A percentile compares a stretch with the other conserved stretches of the same genome.
Evolutionary conservation across 2,888 invertebrate genomes (phyloP).

Genomic region (Ptilodon capucinus): DNA sequence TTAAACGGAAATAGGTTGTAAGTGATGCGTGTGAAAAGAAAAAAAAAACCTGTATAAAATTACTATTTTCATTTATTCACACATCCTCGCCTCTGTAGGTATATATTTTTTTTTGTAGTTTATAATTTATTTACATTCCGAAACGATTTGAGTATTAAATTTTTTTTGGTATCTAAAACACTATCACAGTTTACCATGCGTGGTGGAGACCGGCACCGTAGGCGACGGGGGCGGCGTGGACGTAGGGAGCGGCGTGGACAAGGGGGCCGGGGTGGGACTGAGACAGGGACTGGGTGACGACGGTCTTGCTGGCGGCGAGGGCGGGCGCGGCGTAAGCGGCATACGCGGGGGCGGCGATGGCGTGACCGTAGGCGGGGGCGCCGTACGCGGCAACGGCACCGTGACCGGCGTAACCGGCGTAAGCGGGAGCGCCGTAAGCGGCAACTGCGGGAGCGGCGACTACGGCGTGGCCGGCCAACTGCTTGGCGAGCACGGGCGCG

Average conservation of each 20-base stretch:
- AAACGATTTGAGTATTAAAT: conserved; percentile 67
- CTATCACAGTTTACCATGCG: conserved; percentile 78
- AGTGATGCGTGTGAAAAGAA: conserved; percentile 12
- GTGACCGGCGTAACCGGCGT: conserved; percentile 30
- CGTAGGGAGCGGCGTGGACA: conserved; percentile 50
- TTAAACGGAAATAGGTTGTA: neutral
- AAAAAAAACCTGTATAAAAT: conserved; percentile 33
- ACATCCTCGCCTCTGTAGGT: conserved; percentile 74
- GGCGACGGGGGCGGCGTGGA: conserved; percentile 35
- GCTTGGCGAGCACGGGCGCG: conserved; percentile 72
- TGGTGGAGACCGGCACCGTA: conserved; percentile 50
- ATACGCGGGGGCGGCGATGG: conserved; percentile 28
- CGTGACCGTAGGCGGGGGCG: conserved; percentile 27
- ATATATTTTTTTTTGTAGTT: conserved; percentile 58
- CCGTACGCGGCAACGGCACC: conserved; percentile 10
- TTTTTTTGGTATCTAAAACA: conserved; percentile 64
- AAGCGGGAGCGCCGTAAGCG: conserved; percentile 29
- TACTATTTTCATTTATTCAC: conserved; percentile 76
- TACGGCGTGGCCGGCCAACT: conserved; percentile 64
- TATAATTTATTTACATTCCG: conserved; percentile 72
- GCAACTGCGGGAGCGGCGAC: conserved; percentile 29
- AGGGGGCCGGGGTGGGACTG: conserved; percentile 69
- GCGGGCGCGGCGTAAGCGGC: conserved; percentile 40
- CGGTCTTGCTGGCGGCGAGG: conserved; percentile 53
- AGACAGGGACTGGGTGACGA: conserved; percentile 61